Evolutionary conservation across 2,113 vertebrate genomes (phyloP).

Genomic region (Chauna torquata): DNA sequence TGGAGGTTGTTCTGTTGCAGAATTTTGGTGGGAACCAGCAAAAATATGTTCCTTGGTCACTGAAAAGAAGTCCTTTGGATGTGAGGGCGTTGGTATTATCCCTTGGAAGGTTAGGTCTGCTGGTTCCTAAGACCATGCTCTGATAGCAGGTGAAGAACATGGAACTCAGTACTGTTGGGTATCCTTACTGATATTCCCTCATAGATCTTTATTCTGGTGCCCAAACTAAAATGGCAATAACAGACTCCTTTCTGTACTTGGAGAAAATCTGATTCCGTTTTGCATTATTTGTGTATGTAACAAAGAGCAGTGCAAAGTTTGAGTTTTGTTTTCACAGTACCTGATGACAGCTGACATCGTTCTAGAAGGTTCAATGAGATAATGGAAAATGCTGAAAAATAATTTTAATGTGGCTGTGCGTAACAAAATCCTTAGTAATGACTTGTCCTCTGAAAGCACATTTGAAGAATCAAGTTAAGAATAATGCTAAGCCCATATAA

Average conservation of each 20-base stretch:
- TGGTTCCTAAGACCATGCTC: not conserved
- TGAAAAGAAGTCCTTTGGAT: not conserved
- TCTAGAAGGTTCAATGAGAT: not conserved
- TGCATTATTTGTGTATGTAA: not conserved
- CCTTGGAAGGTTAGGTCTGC: not conserved
- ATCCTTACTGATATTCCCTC: accelerated
- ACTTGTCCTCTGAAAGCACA: not conserved
- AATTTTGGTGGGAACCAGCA: not conserved
- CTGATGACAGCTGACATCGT: not conserved
- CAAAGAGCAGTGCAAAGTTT: not conserved
- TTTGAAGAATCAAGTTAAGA: not conserved
- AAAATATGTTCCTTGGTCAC: not conserved
- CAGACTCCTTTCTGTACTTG: not conserved
- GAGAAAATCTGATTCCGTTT: not conserved
- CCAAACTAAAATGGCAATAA: not conserved
- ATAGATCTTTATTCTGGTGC: not conserved
- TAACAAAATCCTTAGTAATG: not conserved
- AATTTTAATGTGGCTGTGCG: not conserved
- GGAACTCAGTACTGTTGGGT: not conserved
- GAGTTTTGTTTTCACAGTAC: not conserved
- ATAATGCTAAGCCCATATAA: not conserved
- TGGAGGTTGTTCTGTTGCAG: not conserved
- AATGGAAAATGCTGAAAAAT: not conserved
- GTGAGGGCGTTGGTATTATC: not conserved
- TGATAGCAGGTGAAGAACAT: not conserved